These are phyloP conservation scores for Dendrolimus houi DNA, from an alignment of 2,888 invertebrate genomes.

Conservation along the genomic window DNA sequence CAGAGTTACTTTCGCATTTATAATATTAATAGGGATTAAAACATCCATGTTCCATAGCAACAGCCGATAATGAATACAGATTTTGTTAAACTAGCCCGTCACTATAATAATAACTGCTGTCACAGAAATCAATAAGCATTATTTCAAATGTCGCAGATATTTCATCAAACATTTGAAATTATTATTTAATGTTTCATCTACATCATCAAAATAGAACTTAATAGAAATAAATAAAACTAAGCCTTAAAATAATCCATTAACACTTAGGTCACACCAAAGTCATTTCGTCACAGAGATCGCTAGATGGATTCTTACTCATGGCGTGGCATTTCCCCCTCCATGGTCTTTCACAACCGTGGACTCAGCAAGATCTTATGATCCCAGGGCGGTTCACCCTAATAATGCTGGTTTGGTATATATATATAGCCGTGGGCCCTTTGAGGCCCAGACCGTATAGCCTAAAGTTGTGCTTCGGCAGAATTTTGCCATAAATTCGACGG, in stretches of 20 bases:
- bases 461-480: constrained; percentile 58
- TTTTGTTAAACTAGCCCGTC: too few species aligned
- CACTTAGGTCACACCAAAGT: constrained; percentile 30
- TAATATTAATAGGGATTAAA: too few species aligned
- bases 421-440: constrained; percentile 24
- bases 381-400: constrained; percentile 26
- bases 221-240: not conserved
- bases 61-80: too few species aligned
- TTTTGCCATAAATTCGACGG: constrained; percentile 69
- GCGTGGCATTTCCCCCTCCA: constrained; percentile 36
- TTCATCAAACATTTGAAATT: too few species aligned
- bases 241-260: constrained; percentile 1
- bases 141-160: too few species aligned
- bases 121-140: too few species aligned
- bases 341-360: constrained; percentile 61
- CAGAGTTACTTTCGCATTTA: too few species aligned
- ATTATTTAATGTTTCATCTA: too few species aligned
- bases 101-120: too few species aligned
- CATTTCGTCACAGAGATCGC: constrained; percentile 31
- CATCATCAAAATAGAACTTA: not conserved
- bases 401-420: constrained; percentile 47
- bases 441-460: constrained; percentile 36
- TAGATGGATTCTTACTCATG: constrained; percentile 26
- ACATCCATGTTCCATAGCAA: too few species aligned
- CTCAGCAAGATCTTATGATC: constrained; percentile 27